These are phyloP conservation scores for Ruditapes philippinarum DNA, from an alignment of 1,140 invertebrate species.

Conservation along the genomic window DNA sequence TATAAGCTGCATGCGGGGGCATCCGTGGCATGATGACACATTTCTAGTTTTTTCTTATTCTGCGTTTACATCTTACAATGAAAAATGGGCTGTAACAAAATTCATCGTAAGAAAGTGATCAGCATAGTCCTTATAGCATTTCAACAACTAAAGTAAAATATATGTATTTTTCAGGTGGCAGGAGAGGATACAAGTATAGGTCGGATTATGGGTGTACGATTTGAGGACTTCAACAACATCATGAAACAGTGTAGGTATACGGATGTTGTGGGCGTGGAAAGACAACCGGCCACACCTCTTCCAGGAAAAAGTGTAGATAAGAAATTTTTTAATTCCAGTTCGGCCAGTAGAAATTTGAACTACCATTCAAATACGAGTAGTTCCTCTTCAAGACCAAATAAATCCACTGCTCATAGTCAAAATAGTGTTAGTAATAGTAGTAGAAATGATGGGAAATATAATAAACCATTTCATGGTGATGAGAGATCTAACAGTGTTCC, in stretches of 20 bases:
- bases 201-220: neutral
- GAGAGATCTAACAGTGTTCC: neutral
- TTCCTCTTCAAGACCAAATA: neutral
- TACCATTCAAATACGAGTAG: neutral
- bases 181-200: neutral
- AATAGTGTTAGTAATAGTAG: neutral
- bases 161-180: neutral
- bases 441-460: slow-evolving; percentile 10
- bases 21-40: no score
- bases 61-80: no score
- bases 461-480: neutral
- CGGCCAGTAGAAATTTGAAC: neutral
- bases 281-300: slow-evolving; percentile 25
- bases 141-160: no score
- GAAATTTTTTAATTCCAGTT: neutral
- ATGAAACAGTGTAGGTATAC: neutral
- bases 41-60: no score
- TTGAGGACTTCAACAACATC: neutral
- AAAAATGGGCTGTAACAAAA: no score
- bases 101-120: no score
- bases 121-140: no score
- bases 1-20: no score
- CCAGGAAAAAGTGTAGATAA: neutral
- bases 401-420: slow-evolving; percentile 8
- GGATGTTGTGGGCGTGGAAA: slow-evolving; percentile 7